These are phyloP conservation scores for Ennomos fuscantarius DNA, from an alignment of 2,888 invertebrate species.

Conservation along the genomic window DNA sequence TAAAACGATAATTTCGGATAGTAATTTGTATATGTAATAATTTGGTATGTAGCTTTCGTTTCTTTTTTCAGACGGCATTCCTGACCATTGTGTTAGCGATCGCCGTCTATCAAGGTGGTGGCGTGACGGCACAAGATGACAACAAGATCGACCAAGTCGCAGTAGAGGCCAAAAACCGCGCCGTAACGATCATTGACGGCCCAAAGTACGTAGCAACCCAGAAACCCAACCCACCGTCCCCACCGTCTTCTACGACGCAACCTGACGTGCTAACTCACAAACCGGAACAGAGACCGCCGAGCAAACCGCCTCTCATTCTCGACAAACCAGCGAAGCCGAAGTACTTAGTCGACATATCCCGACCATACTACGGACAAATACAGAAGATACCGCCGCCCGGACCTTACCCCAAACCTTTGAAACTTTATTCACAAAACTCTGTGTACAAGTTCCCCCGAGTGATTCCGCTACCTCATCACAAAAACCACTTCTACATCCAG, in stretches of 20 bases:
- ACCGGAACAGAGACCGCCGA: conserved; percentile 63
- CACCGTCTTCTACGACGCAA: conserved; percentile 37
- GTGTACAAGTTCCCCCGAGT: conserved; percentile 69
- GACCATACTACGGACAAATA: conserved; percentile 56
- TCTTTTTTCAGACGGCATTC: conserved; percentile 74
- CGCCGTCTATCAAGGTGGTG: conserved; percentile 71
- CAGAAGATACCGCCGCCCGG: conserved; percentile 56
- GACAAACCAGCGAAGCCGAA: conserved; percentile 55
- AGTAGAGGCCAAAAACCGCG: conserved; percentile 67
- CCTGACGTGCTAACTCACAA: conserved; percentile 52
- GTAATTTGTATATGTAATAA: no score
- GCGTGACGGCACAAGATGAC: conserved; percentile 65
- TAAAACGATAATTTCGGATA: no score
- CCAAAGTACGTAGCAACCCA: conserved; percentile 62
- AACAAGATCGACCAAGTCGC: conserved; percentile 67
- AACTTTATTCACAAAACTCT: conserved; percentile 57
- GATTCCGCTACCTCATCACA: conserved; percentile 60
- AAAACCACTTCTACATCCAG: conserved; percentile 52
- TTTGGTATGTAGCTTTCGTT: conserved; percentile 28
- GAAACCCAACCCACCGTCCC: conserved; percentile 37
- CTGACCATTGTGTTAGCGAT: conserved; percentile 79
- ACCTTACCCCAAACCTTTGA: conserved; percentile 57
- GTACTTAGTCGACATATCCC: conserved; percentile 53
- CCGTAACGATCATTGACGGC: conserved; percentile 62
- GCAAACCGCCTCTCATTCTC: conserved; percentile 67